These are phyloP conservation scores for Burhinus oedicnemus DNA, from an alignment of 2,113 vertebrate species.

Conservation along the genomic window DNA sequence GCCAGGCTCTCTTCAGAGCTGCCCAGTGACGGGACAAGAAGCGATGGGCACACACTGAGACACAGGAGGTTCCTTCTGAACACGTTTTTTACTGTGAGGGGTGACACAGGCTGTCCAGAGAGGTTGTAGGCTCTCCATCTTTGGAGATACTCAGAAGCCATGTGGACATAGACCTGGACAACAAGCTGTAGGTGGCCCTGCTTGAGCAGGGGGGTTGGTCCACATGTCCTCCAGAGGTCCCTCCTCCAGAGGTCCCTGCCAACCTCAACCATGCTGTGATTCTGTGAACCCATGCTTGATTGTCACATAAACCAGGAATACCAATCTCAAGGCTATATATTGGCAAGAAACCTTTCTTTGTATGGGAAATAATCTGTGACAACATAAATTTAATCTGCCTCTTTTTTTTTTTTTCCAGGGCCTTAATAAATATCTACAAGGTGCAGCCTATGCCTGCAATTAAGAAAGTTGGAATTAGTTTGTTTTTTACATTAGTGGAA, in stretches of 20 bases:
- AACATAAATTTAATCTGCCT: neutral
- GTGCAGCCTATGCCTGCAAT: slow-evolving; percentile 80
- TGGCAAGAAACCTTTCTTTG: neutral
- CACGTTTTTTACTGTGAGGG: neutral
- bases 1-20: neutral
- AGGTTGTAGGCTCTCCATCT: neutral
- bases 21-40: neutral
- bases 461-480: slow-evolving; percentile 88
- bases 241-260: neutral
- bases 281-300: neutral
- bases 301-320: neutral
- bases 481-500: slow-evolving; percentile 91
- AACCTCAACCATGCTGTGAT: neutral
- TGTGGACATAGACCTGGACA: neutral
- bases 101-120: neutral
- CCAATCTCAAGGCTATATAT: neutral
- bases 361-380: no score
- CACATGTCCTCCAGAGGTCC: neutral
- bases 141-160: neutral
- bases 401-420: slow-evolving; percentile 66
- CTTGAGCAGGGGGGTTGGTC: neutral
- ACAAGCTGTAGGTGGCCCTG: neutral
- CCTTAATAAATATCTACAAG: slow-evolving; percentile 92
- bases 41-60: neutral
- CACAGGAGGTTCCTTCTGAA: neutral